Percentiles rank a stretch among this genome's conserved stretches.
Conservation (phyloP, 2,888 invertebrate genomes). For the Scaeva pyrastri region DNA sequence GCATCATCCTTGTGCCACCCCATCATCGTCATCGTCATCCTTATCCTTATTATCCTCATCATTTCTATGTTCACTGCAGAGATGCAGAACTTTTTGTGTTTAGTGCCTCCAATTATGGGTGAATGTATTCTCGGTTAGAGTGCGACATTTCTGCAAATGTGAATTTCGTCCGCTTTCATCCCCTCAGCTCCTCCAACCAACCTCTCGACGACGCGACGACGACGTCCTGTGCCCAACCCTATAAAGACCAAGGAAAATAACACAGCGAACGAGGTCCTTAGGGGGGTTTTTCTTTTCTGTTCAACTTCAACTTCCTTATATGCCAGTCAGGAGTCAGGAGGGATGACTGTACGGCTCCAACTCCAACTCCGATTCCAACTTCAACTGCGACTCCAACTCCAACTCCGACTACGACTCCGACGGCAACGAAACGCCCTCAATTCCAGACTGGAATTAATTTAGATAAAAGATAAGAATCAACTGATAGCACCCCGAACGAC, state of each 20-base stretch:
- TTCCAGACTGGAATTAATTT: constrained; percentile 72
- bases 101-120: constrained; percentile 51
- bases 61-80: constrained; percentile 53
- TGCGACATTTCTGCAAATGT: constrained; percentile 67
- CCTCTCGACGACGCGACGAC: no score
- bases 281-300: constrained; percentile 16
- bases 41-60: no score
- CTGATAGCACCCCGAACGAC: constrained; percentile 56
- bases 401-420: not conserved
- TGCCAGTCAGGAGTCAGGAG: not conserved
- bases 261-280: constrained; percentile 23
- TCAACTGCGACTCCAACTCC: not conserved
- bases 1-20: constrained; percentile 33
- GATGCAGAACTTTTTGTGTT: constrained; percentile 57
- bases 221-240: not conserved
- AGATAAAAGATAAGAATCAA: constrained; percentile 72
- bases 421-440: constrained; percentile 61
- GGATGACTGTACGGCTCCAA: constrained; percentile 2
- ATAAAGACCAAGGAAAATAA: not conserved
- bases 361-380: not conserved
- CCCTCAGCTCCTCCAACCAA: no score
- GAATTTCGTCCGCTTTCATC: constrained; percentile 23
- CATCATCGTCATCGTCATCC: constrained; percentile 48
- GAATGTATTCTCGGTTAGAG: constrained; percentile 45
- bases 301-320: constrained; percentile 36